Evolutionary conservation across 2,888 invertebrate genomes (phyloP), one percentile per base, ranked within the genome.

Genomic region (Protula sp.): DNA sequence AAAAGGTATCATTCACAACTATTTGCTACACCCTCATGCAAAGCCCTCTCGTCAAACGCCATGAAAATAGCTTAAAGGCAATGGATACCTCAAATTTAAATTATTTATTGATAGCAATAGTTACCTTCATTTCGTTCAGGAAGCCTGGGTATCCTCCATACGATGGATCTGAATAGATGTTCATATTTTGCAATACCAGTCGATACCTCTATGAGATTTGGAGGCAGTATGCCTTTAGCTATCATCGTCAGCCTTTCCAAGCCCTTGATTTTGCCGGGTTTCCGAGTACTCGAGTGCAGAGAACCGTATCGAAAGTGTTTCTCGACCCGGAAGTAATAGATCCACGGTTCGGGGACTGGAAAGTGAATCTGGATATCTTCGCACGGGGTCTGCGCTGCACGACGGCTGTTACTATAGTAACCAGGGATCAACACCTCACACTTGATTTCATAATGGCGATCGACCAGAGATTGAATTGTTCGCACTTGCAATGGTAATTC

Each of bases 331-430:
- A 99, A 99, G 76, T 98, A 85, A 83, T 99, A 99, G 76, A 99
- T 97, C 99, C 99, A 99, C 78, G 93, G 92, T 83, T 99, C 98
- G 26, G 99, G 99, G 74, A 99, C 93, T 19, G 98, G 98, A 82
- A 99, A 82, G 14, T 82, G 69, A 59, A 99, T 89, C 81, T 91
- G 89, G 30, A 99, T 97, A 83, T 99, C 97, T 66, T 80, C 79
- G 70, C 80, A 80, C 0, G 80, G 80, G 59, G 83, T 82, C 83
- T 97, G 95, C 0, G 95, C 94, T 67, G 94, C 85, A 82, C 94
- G 93, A 72, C 95, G 88, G 60, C 94, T 94, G 57, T 94, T 88
- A 58, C 94, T 94, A 57, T 94, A 92, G 82, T 95, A 98, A 45
- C 95, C 97, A 1, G 98, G 97, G 58, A 99, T 97, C 76, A 98